phyloP scores from a whole-genome alignment of 1,140 invertebrate species.

The Lasioglossum baleicum region DNA sequence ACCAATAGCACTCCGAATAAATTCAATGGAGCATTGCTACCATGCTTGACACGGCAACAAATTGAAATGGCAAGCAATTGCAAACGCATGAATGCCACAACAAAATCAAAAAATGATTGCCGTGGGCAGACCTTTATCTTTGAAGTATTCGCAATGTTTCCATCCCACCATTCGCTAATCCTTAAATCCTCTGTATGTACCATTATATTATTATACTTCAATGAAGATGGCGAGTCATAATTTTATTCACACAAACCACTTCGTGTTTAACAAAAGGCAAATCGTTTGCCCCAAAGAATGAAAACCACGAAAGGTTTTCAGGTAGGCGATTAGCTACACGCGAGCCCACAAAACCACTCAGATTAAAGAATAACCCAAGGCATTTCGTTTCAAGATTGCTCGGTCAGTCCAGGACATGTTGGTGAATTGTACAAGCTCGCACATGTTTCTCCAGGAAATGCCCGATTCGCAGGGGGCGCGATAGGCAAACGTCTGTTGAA shows the following conservation, averaged over 20 bases:
- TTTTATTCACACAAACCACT: background rate
- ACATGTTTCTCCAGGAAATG: slow-evolving; percentile 25
- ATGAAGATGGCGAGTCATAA: background rate
- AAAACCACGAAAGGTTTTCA: background rate
- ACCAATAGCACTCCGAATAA: too few species aligned
- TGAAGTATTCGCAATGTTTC: too few species aligned
- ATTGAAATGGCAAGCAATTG: too few species aligned
- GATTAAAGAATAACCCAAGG: background rate
- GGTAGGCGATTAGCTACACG: background rate
- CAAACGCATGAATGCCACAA: too few species aligned
- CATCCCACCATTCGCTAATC: too few species aligned
- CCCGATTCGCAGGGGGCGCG: background rate
- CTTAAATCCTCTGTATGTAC: background rate
- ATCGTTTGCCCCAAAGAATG: background rate
- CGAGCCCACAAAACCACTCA: background rate
- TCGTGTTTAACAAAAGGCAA: background rate
- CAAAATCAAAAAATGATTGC: too few species aligned
- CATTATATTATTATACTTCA: background rate
- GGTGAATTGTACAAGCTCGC: background rate
- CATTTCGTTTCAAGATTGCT: background rate
- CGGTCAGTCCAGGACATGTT: background rate
- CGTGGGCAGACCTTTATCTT: too few species aligned
- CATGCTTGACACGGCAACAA: too few species aligned
- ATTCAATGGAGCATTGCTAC: too few species aligned
- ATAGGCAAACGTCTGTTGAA: slow-evolving; percentile 47